These are phyloP conservation scores for Eclectus roratus DNA, from an alignment of 2,113 vertebrate genomes.

Conservation along the genomic window DNA sequence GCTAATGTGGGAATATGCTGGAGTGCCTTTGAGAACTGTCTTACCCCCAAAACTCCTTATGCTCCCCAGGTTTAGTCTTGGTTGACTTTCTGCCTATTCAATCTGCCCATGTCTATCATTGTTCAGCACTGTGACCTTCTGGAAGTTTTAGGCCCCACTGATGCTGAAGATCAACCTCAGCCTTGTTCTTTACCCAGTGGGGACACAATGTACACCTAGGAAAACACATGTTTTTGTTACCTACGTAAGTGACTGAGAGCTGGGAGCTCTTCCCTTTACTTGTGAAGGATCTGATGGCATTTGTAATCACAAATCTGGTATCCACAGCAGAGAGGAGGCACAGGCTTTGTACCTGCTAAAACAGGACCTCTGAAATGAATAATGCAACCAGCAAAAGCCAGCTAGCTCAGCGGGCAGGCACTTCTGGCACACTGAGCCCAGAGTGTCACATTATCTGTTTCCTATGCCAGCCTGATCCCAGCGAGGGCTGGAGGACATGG, in stretches of 20 bases:
- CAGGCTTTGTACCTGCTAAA: constrained; percentile 14
- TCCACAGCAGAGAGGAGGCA: constrained; percentile 37
- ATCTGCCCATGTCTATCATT: fast-evolving
- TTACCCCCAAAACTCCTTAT: neutral
- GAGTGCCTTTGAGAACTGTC: neutral
- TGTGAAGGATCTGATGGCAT: neutral
- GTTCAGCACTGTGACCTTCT: neutral
- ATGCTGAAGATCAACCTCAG: neutral
- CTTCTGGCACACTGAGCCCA: neutral
- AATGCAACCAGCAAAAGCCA: constrained; percentile 30
- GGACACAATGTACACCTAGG: neutral
- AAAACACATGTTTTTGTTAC: neutral
- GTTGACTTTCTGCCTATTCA: neutral
- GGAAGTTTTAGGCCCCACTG: neutral
- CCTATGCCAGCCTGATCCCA: neutral
- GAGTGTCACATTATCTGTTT: neutral
- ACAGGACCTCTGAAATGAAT: constrained; percentile 20
- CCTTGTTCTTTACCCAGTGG: neutral
- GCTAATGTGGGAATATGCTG: neutral
- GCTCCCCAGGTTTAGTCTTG: neutral
- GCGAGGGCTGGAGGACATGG: neutral
- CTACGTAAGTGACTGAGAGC: neutral
- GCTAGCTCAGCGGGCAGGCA: constrained; percentile 13
- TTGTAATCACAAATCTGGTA: neutral
- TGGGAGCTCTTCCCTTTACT: neutral